Conservation (phyloP, 1,140 invertebrate species). For the Dreissena rostriformis region DNA sequence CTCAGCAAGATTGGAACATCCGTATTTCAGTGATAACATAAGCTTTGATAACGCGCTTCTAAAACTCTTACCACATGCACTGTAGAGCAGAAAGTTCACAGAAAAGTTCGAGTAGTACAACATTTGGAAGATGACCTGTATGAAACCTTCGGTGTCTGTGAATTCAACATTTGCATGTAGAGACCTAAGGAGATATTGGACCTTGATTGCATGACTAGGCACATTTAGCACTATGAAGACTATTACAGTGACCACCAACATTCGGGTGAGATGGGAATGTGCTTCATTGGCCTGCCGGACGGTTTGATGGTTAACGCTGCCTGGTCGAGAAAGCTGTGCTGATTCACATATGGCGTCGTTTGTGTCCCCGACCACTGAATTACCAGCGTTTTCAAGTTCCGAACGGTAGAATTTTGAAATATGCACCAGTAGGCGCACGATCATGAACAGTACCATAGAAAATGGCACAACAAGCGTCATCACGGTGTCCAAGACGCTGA, state of each 20-base stretch:
- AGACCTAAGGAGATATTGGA: constrained; percentile 73
- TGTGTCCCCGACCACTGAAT: constrained; percentile 25
- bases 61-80: constrained; percentile 78
- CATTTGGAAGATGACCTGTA: constrained; percentile 84
- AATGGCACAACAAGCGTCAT: constrained; percentile 84
- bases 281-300: constrained; percentile 77
- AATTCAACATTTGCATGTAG: constrained; percentile 59
- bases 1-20: no score
- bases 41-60: constrained; percentile 46
- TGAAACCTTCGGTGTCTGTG: constrained; percentile 71
- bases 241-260: constrained; percentile 90
- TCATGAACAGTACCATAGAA: constrained; percentile 84
- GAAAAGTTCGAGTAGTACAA: constrained; percentile 92
- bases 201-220: constrained; percentile 83
- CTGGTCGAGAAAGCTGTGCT: neutral
- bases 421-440: constrained; percentile 83
- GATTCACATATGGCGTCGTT: neutral
- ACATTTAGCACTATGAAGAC: constrained; percentile 91
- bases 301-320: neutral
- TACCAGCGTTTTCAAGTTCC: constrained; percentile 9
- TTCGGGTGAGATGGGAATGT: constrained; percentile 89
- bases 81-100: constrained; percentile 93
- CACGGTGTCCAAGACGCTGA: constrained; percentile 84
- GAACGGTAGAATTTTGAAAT: constrained; percentile 63
- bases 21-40: no score